A percentile compares a stretch with the other conserved stretches of the same genome.
These are phyloP conservation scores for Cyanistes caeruleus DNA, from an alignment of 2,113 vertebrate genomes.

Conservation along the genomic window DNA sequence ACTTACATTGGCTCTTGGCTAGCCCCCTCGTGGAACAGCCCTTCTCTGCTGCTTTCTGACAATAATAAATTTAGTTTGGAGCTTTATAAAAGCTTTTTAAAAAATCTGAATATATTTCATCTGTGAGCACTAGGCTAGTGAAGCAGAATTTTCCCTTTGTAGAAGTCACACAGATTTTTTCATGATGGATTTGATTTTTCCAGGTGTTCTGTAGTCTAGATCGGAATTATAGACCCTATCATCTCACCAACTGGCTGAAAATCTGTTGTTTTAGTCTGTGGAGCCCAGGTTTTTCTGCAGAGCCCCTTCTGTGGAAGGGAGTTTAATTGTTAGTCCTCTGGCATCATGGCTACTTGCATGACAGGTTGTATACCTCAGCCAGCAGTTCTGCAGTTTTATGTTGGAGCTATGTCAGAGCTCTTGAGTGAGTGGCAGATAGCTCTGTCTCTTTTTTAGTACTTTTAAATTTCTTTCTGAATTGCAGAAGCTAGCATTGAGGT, in stretches of 20 bases:
- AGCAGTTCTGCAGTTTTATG: background rate
- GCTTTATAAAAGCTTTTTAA: background rate
- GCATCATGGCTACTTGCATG: background rate
- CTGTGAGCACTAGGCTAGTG: background rate
- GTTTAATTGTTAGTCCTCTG: background rate
- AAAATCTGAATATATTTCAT: background rate
- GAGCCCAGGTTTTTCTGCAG: background rate
- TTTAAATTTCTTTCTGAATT: background rate
- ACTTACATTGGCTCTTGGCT: background rate
- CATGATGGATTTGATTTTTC: background rate
- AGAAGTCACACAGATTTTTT: background rate
- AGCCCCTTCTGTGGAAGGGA: background rate
- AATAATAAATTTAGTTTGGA: background rate
- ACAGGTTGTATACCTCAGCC: background rate
- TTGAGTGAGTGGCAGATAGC: background rate
- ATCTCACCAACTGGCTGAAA: background rate
- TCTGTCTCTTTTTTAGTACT: background rate
- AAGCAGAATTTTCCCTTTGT: background rate
- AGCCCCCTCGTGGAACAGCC: background rate
- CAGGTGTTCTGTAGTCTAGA: background rate
- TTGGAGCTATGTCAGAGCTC: background rate
- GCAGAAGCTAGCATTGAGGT: background rate
- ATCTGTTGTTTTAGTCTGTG: background rate
- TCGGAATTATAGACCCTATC: background rate
- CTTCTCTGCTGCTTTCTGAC: background rate